Percentiles rank a stretch among this genome's conserved stretches.
Evolutionary conservation across 2,888 invertebrate species (phyloP).

Genomic region (Frankliniella fusca): DNA sequence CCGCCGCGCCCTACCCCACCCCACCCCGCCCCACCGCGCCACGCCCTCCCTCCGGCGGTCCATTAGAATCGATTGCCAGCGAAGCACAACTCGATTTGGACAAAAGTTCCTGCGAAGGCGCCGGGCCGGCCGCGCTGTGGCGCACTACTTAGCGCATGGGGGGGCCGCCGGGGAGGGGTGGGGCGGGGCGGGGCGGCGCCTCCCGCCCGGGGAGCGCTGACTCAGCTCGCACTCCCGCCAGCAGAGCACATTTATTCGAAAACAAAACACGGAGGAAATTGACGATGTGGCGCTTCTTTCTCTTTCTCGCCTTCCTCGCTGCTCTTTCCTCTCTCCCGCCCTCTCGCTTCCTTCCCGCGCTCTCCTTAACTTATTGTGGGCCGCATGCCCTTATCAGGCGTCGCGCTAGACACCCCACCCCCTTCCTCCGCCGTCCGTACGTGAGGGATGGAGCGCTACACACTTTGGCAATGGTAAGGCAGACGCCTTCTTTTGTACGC

Average conservation of each 20-base stretch:
- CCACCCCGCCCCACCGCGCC: not conserved
- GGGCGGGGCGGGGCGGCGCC: not conserved
- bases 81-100: conserved; percentile 19
- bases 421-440: not conserved
- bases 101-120: not conserved
- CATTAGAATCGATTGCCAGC: conserved; percentile 16
- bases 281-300: conserved; percentile 10
- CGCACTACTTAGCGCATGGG: conserved; percentile 3
- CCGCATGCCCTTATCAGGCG: too few species aligned
- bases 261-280: conserved; percentile 16
- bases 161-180: too few species aligned
- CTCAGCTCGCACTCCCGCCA: not conserved
- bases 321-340: too few species aligned
- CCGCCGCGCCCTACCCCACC: not conserved
- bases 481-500: too few species aligned
- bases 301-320: not conserved
- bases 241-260: not conserved
- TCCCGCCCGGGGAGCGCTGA: not conserved
- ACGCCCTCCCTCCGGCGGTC: not conserved
- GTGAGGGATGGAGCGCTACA: not conserved
- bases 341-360: too few species aligned
- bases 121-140: not conserved
- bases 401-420: not conserved
- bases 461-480: too few species aligned
- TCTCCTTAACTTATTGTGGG: too few species aligned